Evolutionary conservation across 2,888 invertebrate species (phyloP).

Genomic region (Sepiola atlantica): DNA sequence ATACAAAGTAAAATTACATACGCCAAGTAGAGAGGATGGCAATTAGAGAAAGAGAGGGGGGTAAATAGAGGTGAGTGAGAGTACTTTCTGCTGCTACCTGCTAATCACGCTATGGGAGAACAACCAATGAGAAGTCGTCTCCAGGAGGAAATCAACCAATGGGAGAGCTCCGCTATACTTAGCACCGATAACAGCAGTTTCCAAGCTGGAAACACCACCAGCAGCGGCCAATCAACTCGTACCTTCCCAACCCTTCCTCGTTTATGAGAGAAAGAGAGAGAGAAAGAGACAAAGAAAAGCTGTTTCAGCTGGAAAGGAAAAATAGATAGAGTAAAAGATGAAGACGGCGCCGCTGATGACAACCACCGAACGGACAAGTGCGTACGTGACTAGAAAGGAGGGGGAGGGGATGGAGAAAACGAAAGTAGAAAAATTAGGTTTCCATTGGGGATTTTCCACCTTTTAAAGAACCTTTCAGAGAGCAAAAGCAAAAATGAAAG

Average conservation of each 20-base stretch:
- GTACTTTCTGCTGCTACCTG: not conserved
- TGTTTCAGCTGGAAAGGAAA: not conserved
- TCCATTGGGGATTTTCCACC: constrained; percentile 46
- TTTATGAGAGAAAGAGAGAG: not conserved
- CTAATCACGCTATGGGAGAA: not conserved
- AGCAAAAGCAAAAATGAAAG: not conserved
- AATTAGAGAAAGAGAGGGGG: not conserved
- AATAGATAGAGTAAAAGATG: not conserved
- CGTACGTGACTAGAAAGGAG: not conserved
- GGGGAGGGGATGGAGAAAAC: not conserved
- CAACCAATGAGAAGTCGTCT: constrained; percentile 22
- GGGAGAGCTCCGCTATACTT: constrained; percentile 33
- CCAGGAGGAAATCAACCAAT: constrained; percentile 12
- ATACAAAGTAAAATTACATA: not conserved
- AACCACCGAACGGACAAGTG: not conserved
- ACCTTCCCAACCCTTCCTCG: not conserved
- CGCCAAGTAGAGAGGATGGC: not conserved
- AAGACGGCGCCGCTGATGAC: not conserved
- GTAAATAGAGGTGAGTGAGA: not conserved
- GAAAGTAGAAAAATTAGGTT: constrained; percentile 46
- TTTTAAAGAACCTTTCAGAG: not conserved
- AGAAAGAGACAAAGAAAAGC: not conserved
- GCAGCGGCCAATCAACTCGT: not conserved
- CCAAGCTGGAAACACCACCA: constrained; percentile 40
- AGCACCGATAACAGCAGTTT: constrained; percentile 37